phyloP scores from a whole-genome alignment of 1,140 invertebrate genomes.

The Coptotermes formosanus region DNA sequence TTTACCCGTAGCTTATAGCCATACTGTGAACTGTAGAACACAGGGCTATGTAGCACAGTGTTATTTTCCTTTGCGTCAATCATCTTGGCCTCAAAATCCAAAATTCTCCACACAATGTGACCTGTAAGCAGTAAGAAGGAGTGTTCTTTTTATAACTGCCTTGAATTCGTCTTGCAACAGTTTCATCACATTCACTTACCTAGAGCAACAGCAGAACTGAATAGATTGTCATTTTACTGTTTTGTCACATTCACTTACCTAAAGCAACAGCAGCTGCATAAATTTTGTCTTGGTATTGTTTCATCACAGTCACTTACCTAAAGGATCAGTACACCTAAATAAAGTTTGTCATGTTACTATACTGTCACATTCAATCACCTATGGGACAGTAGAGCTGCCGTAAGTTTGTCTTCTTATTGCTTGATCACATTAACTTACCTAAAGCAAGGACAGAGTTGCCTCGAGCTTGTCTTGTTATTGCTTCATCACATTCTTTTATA shows the following conservation, averaged over 20 bases:
- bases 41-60: constrained; percentile 58
- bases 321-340: background rate
- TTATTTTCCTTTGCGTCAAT: constrained; percentile 63
- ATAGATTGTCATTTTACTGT: constrained; percentile 9
- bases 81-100: constrained; percentile 61
- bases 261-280: background rate
- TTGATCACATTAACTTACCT: background rate
- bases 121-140: constrained; percentile 45
- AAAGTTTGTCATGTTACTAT: no score
- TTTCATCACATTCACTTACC: background rate
- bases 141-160: no score
- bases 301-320: constrained; percentile 23
- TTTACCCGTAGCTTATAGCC: constrained; percentile 68
- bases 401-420: no score
- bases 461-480: constrained; percentile 20
- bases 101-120: constrained; percentile 66
- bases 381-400: no score
- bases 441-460: background rate
- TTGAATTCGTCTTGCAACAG: no score
- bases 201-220: background rate
- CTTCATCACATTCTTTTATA: constrained; percentile 20
- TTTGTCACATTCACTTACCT: constrained; percentile 24
- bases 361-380: no score
- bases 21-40: constrained; percentile 65
- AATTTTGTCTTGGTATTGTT: constrained; percentile 13